Evolutionary conservation across 1,140 invertebrate genomes (phyloP).

Genomic region (Mya arenaria): DNA sequence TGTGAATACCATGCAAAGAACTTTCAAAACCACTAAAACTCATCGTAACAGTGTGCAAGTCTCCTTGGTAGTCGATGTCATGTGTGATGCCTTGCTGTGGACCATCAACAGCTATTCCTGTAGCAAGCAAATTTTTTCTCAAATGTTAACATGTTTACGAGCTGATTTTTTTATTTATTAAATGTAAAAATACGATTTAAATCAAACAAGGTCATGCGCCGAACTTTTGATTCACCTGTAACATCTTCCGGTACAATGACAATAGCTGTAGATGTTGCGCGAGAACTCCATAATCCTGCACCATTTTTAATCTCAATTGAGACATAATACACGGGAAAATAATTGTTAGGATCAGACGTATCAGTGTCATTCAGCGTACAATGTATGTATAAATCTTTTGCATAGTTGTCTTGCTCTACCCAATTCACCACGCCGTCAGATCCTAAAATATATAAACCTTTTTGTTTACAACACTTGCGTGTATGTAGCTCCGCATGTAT

Average conservation of each 20-base stretch:
- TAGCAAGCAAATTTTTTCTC: neutral
- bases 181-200: neutral
- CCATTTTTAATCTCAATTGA: constrained; percentile 58
- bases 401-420: constrained; percentile 6
- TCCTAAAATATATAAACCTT: neutral
- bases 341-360: neutral
- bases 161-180: neutral
- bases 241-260: constrained; percentile 55
- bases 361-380: constrained; percentile 50
- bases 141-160: neutral
- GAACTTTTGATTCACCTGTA: constrained; percentile 45
- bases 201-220: neutral
- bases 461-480: no score
- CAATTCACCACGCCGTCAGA: constrained; percentile 48
- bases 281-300: constrained; percentile 51
- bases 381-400: constrained; percentile 51
- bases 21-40: constrained; percentile 51
- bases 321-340: constrained; percentile 62
- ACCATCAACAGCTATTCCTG: constrained; percentile 45
- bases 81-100: neutral
- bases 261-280: constrained; percentile 43
- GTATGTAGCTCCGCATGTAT: no score
- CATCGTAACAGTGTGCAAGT: constrained; percentile 34
- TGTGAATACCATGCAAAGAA: constrained; percentile 34
- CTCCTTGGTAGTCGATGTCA: constrained; percentile 49